Conservation (phyloP, 2,113 vertebrate species). For the Saguinus midas region DNA sequence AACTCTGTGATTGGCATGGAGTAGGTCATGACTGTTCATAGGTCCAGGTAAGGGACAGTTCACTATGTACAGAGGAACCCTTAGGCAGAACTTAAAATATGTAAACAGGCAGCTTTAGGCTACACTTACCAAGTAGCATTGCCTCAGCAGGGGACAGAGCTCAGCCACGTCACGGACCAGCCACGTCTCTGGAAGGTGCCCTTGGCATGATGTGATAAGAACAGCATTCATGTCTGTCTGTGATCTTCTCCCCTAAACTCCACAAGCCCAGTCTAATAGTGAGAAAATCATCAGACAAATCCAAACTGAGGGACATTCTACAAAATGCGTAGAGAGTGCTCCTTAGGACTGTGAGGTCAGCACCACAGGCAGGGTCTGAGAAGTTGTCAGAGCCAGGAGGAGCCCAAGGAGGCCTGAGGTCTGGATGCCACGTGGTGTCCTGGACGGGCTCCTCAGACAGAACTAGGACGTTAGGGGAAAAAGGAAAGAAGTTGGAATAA, state of each 20-base stretch:
- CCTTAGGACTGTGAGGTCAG: background rate
- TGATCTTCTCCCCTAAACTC: background rate
- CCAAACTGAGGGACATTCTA: background rate
- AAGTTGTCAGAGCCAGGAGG: background rate
- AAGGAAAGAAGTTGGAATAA: background rate
- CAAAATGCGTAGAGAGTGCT: background rate
- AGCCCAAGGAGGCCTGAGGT: background rate
- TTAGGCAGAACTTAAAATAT: background rate
- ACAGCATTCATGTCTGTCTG: background rate
- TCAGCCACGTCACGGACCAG: no score
- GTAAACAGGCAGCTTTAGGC: background rate
- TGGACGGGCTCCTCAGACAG: background rate
- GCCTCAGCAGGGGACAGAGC: no score
- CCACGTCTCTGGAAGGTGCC: background rate
- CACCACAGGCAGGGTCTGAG: background rate
- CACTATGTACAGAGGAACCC: background rate
- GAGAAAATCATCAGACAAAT: background rate
- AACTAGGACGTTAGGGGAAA: background rate
- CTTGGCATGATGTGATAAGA: background rate
- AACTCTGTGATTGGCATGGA: background rate
- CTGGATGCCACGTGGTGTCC: fast-evolving
- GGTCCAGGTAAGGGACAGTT: background rate
- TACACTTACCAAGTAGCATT: background rate
- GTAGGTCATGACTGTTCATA: background rate
- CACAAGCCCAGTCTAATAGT: background rate